Percentiles rank a stretch among this genome's conserved stretches.
phyloP scores from a whole-genome alignment of 2,888 invertebrate genomes.

The Chloromyia formosa region DNA sequence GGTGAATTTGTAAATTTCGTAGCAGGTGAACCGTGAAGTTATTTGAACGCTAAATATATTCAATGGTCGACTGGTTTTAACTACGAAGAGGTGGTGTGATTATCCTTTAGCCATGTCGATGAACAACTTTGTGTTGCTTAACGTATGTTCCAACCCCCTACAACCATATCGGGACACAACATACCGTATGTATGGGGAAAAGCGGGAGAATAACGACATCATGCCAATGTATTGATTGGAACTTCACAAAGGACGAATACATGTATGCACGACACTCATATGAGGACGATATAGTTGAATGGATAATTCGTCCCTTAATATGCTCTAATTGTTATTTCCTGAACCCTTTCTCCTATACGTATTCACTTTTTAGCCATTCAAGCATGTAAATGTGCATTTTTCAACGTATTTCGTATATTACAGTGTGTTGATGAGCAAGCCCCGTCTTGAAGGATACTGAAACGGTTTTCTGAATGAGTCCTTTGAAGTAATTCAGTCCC shows the following conservation, averaged over 20 bases:
- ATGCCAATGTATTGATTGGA: constrained; percentile 19
- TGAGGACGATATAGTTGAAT: constrained; percentile 22
- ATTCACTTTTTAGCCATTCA: background rate
- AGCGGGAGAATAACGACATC: constrained; percentile 18
- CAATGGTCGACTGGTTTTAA: constrained; percentile 57
- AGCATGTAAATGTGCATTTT: background rate
- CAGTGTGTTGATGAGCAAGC: background rate
- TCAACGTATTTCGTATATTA: constrained; percentile 11
- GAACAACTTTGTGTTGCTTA: constrained; percentile 26
- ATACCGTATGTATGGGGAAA: no score
- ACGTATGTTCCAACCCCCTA: background rate
- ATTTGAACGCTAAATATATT: constrained; percentile 58
- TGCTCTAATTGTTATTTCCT: constrained; percentile 42
- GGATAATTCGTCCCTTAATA: constrained; percentile 39
- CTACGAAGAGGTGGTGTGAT: constrained; percentile 54
- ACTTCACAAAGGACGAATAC: constrained; percentile 34
- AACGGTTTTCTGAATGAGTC: constrained; percentile 2
- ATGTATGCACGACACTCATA: constrained; percentile 26
- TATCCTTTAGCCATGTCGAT: constrained; percentile 43
- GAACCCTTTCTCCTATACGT: background rate
- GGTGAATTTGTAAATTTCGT: constrained; percentile 47
- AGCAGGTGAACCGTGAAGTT: constrained; percentile 51
- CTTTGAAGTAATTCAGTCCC: constrained; percentile 36
- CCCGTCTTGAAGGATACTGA: background rate
- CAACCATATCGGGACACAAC: background rate